Conservation (phyloP, 2,113 vertebrate genomes). For the Melanotaenia duboulayi region DNA sequence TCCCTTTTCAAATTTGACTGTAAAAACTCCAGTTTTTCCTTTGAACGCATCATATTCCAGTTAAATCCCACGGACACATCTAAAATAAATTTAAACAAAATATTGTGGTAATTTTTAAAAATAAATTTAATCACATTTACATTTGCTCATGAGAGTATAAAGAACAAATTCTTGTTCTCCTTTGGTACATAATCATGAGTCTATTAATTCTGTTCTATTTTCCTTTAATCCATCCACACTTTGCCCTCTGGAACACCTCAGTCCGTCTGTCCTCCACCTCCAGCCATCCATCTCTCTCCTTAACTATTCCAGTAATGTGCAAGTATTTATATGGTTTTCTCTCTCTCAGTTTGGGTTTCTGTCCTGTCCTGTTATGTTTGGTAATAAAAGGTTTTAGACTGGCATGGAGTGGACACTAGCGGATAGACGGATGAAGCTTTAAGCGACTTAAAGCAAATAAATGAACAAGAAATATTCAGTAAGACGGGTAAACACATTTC, state of each 20-base stretch:
- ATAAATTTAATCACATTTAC: conserved; percentile 7
- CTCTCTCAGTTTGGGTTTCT: conserved; percentile 39
- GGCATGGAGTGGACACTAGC: conserved; percentile 42
- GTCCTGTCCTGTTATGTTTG: conserved; percentile 72
- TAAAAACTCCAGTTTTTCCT: background rate
- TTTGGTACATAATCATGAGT: background rate
- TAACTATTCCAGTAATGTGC: conserved; percentile 74
- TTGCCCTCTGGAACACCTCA: conserved; percentile 66
- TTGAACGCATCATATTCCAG: too few relatives aligned
- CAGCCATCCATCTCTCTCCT: conserved; percentile 53
- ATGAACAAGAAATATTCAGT: conserved; percentile 27
- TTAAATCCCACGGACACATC: too few relatives aligned
- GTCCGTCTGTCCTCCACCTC: conserved; percentile 60
- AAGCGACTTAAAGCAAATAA: conserved; percentile 20
- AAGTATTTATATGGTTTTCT: conserved; percentile 70
- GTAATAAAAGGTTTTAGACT: conserved; percentile 55
- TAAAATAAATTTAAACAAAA: too few relatives aligned
- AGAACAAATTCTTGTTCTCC: conserved; percentile 4
- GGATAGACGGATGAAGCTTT: background rate
- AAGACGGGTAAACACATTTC: conserved; percentile 33
- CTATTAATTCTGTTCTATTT: conserved; percentile 44
- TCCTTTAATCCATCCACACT: conserved; percentile 52
- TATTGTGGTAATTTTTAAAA: background rate
- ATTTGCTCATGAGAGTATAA: background rate
- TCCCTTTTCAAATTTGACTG: background rate